These are phyloP conservation scores for Gymnocypris eckloni DNA, from an alignment of 2,797 vertebrate genomes.

Conservation along the genomic window DNA sequence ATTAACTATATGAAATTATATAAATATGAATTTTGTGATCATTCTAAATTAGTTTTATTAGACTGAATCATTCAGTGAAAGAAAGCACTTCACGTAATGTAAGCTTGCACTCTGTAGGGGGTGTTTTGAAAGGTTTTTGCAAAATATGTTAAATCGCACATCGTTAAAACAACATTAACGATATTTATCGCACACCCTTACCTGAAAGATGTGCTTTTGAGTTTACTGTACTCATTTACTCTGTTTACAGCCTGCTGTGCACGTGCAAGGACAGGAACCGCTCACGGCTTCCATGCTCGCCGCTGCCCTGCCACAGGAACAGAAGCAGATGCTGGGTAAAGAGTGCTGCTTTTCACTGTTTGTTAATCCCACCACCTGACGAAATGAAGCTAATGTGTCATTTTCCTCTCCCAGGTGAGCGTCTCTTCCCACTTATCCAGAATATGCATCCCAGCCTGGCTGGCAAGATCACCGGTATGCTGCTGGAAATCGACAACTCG, in stretches of 20 bases:
- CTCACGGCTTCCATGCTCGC: conserved; percentile 99
- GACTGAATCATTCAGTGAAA: too few species aligned
- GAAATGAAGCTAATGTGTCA: neutral
- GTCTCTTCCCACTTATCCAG: conserved; percentile 98
- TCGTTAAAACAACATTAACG: too few species aligned
- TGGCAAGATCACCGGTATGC: conserved; percentile 98
- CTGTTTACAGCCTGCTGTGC: conserved; percentile 90
- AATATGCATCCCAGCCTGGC: conserved; percentile 97
- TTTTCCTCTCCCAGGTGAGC: conserved; percentile 83
- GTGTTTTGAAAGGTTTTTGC: too few species aligned
- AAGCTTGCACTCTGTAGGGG: too few species aligned
- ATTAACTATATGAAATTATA: too few species aligned
- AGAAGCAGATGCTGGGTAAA: conserved; percentile 99
- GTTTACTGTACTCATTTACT: neutral
- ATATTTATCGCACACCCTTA: too few species aligned
- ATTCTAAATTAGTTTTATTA: too few species aligned
- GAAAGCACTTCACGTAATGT: too few species aligned
- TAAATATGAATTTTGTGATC: too few species aligned
- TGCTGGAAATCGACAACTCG: conserved; percentile 98
- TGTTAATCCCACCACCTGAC: neutral
- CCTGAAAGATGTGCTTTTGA: neutral
- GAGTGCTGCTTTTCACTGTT: neutral
- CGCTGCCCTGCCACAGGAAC: conserved; percentile 96
- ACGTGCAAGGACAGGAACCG: conserved; percentile 98
- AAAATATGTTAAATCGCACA: too few species aligned